phyloP scores from a whole-genome alignment of 37 sponge, comb jelly and placozoan genomes.

The Beroe forskalii region DNA sequence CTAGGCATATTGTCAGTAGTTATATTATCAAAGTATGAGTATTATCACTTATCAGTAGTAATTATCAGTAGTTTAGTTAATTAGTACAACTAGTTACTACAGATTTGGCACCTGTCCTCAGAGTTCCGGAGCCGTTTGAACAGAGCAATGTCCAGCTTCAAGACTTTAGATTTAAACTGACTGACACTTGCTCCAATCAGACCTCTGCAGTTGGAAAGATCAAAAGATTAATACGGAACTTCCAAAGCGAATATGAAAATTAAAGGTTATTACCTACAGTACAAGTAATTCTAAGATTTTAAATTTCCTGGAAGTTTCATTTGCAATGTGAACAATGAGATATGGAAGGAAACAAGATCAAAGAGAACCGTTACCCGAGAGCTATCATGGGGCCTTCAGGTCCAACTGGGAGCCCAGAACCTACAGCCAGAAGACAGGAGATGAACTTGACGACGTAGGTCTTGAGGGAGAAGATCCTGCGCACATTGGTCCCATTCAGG shows the following conservation, averaged over 20 bases:
- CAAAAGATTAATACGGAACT: no score
- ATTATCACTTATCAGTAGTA: no score
- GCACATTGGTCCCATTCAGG: slow-evolving; percentile 66
- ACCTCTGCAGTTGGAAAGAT: slow-evolving; percentile 40
- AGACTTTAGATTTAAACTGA: slow-evolving; percentile 66
- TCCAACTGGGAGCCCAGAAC: slow-evolving; percentile 69
- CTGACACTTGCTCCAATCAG: slow-evolving; percentile 69
- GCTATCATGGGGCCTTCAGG: slow-evolving; percentile 72
- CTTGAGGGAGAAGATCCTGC: slow-evolving; percentile 66
- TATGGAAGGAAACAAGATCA: background rate
- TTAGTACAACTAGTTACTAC: no score
- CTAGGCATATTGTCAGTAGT: no score
- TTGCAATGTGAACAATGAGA: background rate
- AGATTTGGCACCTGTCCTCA: slow-evolving; percentile 72
- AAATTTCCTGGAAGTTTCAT: no score
- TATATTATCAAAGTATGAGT: no score
- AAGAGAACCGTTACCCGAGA: slow-evolving; percentile 62
- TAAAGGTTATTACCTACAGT: no score
- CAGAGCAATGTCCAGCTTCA: slow-evolving; percentile 55
- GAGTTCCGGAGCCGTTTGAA: slow-evolving; percentile 67
- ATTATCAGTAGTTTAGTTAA: no score
- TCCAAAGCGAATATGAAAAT: no score
- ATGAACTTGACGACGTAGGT: slow-evolving; percentile 68
- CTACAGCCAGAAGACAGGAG: slow-evolving; percentile 67
- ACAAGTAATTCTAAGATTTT: no score